phyloP scores from a whole-genome alignment of 2,888 invertebrate genomes.

The Mechanitis mazaeus region DNA sequence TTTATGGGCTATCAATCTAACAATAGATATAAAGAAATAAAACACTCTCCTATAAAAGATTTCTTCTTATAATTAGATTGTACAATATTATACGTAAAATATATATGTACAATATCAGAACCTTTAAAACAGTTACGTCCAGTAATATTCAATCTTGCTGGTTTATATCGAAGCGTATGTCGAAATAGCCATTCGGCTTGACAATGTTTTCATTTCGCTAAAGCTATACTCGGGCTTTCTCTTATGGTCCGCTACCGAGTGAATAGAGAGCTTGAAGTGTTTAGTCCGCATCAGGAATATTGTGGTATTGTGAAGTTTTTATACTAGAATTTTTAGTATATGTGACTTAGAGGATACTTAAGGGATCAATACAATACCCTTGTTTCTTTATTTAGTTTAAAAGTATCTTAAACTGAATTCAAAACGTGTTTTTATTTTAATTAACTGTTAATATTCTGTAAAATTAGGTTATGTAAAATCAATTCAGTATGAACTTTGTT shows the following conservation, averaged over 20 bases:
- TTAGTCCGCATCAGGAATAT: no score
- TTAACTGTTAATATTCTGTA: no score
- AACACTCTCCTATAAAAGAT: neutral
- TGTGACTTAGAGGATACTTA: constrained; percentile 4
- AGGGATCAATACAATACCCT: no score
- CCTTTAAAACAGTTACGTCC: no score
- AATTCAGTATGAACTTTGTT: neutral
- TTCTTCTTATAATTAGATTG: neutral
- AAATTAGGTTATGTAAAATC: neutral
- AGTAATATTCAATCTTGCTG: no score
- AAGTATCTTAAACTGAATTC: no score
- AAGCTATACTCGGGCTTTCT: neutral
- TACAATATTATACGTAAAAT: neutral
- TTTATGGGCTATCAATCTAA: constrained; percentile 26
- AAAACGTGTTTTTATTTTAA: neutral
- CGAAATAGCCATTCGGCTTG: neutral
- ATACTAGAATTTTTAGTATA: neutral
- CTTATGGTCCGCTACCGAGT: constrained; percentile 1
- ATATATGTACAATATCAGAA: no score
- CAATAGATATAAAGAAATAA: constrained; percentile 19
- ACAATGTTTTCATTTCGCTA: constrained; percentile 9
- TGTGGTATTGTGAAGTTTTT: no score
- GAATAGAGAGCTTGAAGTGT: no score
- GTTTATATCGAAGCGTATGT: no score
- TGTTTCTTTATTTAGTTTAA: no score